A percentile compares a stretch with the other conserved stretches of the same genome.
These are phyloP conservation scores for Chrysemys picta DNA, from an alignment of 2,113 vertebrate species.

Conservation along the genomic window DNA sequence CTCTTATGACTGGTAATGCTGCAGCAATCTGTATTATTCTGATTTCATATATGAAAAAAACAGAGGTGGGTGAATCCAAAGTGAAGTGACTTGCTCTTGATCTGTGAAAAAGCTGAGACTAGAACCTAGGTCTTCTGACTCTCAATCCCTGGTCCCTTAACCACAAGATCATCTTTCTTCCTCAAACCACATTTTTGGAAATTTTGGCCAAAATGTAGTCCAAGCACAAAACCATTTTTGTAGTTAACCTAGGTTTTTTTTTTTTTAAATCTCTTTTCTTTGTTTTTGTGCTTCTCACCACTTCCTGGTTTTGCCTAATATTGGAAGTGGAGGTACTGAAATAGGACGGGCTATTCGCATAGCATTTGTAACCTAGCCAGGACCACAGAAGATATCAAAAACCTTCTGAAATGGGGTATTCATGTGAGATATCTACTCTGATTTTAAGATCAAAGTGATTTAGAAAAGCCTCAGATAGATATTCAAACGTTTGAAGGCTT, in stretches of 20 bases:
- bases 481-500: constrained; percentile 13
- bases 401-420: background rate
- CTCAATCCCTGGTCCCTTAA: background rate
- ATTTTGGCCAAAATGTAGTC: background rate
- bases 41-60: background rate
- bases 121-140: background rate
- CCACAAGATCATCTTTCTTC: background rate
- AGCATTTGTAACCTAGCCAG: background rate
- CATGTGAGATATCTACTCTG: background rate
- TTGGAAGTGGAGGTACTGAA: background rate
- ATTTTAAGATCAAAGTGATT: background rate
- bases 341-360: background rate
- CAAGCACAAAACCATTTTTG: constrained; percentile 1
- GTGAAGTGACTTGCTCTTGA: background rate
- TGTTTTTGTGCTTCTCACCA: background rate
- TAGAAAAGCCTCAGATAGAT: background rate
- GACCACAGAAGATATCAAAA: background rate
- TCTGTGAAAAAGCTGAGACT: background rate
- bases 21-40: background rate
- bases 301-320: background rate
- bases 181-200: background rate
- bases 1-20: background rate
- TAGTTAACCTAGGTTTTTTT: background rate
- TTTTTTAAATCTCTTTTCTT: background rate
- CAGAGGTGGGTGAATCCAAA: background rate